These are phyloP conservation scores for Ectemnius lituratus DNA, from an alignment of 2,888 invertebrate species.

Conservation along the genomic window DNA sequence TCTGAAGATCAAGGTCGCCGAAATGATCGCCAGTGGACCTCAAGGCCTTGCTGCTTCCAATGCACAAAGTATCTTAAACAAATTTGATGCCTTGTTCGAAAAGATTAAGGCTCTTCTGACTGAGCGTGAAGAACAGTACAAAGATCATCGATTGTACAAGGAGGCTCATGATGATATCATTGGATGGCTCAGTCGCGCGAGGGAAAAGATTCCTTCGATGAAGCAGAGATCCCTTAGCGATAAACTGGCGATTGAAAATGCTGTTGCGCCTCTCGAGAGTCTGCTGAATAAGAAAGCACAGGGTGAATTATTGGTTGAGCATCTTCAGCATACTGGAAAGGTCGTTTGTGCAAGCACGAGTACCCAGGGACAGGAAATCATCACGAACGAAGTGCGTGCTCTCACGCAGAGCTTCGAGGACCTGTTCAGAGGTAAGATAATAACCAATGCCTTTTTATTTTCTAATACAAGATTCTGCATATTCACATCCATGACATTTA, in stretches of 20 bases:
- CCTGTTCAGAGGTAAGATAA: constrained; percentile 83
- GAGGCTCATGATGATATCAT: constrained; percentile 94
- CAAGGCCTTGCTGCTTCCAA: constrained; percentile 90
- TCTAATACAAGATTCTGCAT: neutral
- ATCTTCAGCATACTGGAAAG: constrained; percentile 91
- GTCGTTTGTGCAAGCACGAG: constrained; percentile 92
- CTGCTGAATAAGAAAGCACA: constrained; percentile 93
- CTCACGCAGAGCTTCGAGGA: constrained; percentile 90
- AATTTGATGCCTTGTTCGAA: constrained; percentile 89
- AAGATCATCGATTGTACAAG: constrained; percentile 93
- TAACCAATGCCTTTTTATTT: neutral
- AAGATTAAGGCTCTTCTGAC: constrained; percentile 85
- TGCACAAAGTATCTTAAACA: constrained; percentile 90
- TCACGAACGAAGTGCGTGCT: constrained; percentile 91
- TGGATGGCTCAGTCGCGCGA: constrained; percentile 91
- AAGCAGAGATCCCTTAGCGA: constrained; percentile 92
- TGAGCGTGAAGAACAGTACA: constrained; percentile 91
- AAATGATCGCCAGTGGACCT: constrained; percentile 92
- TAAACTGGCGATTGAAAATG: constrained; percentile 92
- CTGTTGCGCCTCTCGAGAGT: constrained; percentile 91
- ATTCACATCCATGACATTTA: neutral
- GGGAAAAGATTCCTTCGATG: constrained; percentile 92
- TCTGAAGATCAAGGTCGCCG: constrained; percentile 89
- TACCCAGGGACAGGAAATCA: constrained; percentile 87
- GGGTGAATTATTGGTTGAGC: constrained; percentile 92